Evolutionary conservation across 2,113 vertebrate species (phyloP), one percentile per base, ranked within the genome.

Genomic region (Tricholaema leucomelas): DNA sequence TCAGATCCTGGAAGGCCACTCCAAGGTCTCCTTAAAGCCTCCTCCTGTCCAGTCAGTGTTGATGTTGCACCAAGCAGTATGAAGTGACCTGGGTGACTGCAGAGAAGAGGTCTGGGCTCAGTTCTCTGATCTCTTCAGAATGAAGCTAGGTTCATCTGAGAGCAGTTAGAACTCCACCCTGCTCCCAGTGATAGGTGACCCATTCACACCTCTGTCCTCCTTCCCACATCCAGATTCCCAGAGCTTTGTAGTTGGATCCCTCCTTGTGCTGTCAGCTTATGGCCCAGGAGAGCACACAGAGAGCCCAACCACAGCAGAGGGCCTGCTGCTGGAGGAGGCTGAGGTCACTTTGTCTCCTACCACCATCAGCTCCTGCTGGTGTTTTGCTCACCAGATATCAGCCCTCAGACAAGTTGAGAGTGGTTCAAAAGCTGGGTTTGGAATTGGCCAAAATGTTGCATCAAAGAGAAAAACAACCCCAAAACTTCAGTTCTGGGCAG

Each of bases 241-340:
- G 31, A 46, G 55, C 60, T 20, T 42, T 38, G 17, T 79, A 30
- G n/a, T 40, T 10, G 69, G 58, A 38, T 31, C 30, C 38, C 5
- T 60, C 33, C 65, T 67, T 0, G 0, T 60, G 12, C 33, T 74
- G 2, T 33, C 54, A 33, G 5, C 54, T 18, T 48, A 13, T 4
- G 4, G 70, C 48, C 65, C 55, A 40, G 80, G 73, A 54, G 73
- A 14, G 23, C 8, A 8, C 73, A 35, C 35, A 31, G 54, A 15
- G 16, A 73, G 27, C 17, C 67, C 8, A 36, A 58, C 36, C 82
- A 67, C 56, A 72, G 63, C 55, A 59, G 64, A 19, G 44, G 60
- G 35, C 19, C 33, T 74, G 77, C 81, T 88, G 56, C 73, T 67
- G 63, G 4, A 2, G 2, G n/a, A 7, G 73, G 35, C 5, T 42